phyloP scores from a whole-genome alignment of 1,140 invertebrate species.

The Elymnias hypermnestra region DNA sequence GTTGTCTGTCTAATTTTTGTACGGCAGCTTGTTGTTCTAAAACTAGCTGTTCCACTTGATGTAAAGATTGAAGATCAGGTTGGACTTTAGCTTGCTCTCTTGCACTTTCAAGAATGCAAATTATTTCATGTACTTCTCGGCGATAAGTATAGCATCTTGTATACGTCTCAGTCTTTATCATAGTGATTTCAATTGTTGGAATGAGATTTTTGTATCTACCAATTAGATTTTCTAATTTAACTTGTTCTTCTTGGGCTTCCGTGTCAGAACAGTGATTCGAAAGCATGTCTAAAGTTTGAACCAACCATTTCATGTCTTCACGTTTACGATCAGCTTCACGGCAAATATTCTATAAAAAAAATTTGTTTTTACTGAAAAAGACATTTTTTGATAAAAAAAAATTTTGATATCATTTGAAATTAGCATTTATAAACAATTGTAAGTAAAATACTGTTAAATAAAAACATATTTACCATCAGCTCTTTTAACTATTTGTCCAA shows the following conservation, averaged over 20 bases:
- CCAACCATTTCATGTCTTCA: conserved; percentile 96
- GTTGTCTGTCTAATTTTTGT: conserved; percentile 89
- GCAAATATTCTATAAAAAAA: conserved; percentile 84
- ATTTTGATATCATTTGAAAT: no score
- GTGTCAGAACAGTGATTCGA: conserved; percentile 87
- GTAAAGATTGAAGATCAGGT: conserved; percentile 82
- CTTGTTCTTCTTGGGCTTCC: conserved; percentile 87
- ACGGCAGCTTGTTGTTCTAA: conserved; percentile 87
- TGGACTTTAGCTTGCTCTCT: conserved; percentile 83
- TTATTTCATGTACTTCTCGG: conserved; percentile 91
- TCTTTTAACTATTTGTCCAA: conserved; percentile 71
- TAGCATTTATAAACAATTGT: no score
- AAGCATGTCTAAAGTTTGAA: conserved; percentile 91
- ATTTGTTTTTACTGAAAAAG: neutral
- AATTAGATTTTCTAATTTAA: conserved; percentile 88
- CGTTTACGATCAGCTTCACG: conserved; percentile 91
- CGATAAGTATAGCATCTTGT: conserved; percentile 94
- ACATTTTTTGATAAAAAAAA: no score
- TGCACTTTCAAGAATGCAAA: conserved; percentile 83
- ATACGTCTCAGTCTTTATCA: conserved; percentile 93
- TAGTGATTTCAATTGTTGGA: conserved; percentile 93
- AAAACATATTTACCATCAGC: conserved; percentile 78
- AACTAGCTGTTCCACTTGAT: conserved; percentile 85
- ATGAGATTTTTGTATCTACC: conserved; percentile 92
- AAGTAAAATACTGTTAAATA: conserved; percentile 1